phyloP scores from a whole-genome alignment of 2,113 vertebrate genomes.

The Chloebia gouldiae region DNA sequence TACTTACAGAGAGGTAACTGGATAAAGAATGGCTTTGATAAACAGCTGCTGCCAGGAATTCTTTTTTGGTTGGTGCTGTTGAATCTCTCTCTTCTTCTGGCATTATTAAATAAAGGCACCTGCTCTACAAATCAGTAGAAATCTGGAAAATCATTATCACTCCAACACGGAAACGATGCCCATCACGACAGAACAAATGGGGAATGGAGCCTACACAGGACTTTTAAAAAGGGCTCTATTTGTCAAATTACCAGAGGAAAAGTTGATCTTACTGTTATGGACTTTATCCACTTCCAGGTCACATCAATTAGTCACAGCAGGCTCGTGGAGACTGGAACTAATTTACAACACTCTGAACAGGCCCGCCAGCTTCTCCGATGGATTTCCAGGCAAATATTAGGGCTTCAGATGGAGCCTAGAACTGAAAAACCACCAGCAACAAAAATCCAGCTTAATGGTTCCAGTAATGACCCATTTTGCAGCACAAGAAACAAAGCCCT shows the following conservation, averaged over 20 bases:
- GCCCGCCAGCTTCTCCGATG: not conserved
- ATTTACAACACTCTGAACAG: slow-evolving; percentile 21
- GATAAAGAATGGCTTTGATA: not conserved
- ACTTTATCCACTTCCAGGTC: slow-evolving; percentile 67
- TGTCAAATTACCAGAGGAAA: slow-evolving; percentile 61
- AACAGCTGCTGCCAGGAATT: not conserved
- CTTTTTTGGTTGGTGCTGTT: not conserved
- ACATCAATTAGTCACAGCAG: slow-evolving; percentile 60
- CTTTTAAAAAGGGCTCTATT: not conserved
- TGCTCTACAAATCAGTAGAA: slow-evolving; percentile 42
- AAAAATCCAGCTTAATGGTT: not conserved
- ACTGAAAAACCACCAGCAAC: not conserved
- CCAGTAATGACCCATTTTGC: not conserved
- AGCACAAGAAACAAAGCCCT: not conserved
- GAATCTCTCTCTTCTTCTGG: not conserved
- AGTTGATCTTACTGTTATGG: slow-evolving; percentile 39
- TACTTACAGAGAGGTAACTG: not conserved
- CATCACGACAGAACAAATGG: not conserved
- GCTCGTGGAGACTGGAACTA: slow-evolving; percentile 62
- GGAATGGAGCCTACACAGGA: not conserved
- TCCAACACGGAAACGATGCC: not conserved
- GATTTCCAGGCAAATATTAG: not conserved
- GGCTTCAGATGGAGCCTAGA: not conserved
- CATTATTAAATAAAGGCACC: slow-evolving; percentile 43
- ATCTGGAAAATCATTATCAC: slow-evolving; percentile 42